Conservation (phyloP, 1,140 invertebrate genomes). For the Atta colombica region DNA sequence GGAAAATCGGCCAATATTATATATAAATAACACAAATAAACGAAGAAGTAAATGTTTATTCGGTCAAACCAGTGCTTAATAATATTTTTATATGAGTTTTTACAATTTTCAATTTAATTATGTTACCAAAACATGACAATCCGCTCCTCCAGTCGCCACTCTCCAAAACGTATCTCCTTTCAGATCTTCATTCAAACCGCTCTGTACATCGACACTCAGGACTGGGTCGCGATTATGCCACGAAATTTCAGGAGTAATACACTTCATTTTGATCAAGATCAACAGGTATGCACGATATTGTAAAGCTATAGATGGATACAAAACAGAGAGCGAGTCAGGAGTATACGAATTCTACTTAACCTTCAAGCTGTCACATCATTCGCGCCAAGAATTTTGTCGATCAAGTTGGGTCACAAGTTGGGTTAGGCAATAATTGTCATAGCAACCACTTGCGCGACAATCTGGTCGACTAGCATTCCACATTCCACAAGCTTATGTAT, state of each 20-base stretch:
- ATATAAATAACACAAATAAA: no score
- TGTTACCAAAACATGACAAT: constrained; percentile 95
- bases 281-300: constrained; percentile 73
- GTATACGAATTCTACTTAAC: no score
- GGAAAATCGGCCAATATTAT: no score
- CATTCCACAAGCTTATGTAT: no score
- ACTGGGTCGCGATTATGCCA: constrained; percentile 99
- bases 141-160: constrained; percentile 96
- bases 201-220: constrained; percentile 95
- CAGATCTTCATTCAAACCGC: constrained; percentile 82
- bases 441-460: neutral
- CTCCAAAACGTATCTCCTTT: constrained; percentile 89
- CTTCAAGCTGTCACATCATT: constrained; percentile 20
- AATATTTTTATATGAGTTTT: no score
- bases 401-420: neutral
- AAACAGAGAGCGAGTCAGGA: no score
- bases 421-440: neutral
- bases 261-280: constrained; percentile 91
- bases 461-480: no score
- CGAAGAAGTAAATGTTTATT: no score
- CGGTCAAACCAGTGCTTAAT: no score
- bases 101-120: no score
- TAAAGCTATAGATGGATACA: no score
- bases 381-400: constrained; percentile 53
- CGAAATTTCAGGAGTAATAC: constrained; percentile 98